phyloP scores from a whole-genome alignment of 2,888 invertebrate species.

The Pterobdella sp. region DNA sequence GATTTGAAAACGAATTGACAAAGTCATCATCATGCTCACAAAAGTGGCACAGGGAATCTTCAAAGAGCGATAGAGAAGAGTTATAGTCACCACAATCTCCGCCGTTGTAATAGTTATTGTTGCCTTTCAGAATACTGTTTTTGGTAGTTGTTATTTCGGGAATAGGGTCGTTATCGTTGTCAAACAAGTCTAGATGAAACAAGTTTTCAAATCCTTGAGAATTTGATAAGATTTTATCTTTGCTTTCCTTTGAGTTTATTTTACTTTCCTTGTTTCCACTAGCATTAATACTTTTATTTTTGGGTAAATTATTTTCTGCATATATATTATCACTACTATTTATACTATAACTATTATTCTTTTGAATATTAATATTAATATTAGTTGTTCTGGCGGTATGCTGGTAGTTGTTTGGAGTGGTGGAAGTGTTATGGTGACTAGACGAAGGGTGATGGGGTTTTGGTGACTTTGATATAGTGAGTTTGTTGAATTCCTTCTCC shows the following conservation, averaged over 20 bases:
- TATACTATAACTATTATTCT: neutral
- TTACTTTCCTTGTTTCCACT: neutral
- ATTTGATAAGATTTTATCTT: too few species aligned
- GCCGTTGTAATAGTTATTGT: neutral
- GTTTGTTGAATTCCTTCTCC: neutral
- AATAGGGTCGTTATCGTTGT: too few species aligned
- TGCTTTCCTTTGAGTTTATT: too few species aligned
- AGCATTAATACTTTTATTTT: neutral
- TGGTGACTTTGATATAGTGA: neutral
- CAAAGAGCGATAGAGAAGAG: too few species aligned
- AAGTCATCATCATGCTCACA: neutral
- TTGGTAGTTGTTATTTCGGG: too few species aligned
- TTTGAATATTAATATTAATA: neutral
- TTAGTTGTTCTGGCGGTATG: neutral
- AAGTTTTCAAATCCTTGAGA: too few species aligned
- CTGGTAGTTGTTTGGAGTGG: neutral
- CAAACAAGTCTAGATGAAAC: too few species aligned
- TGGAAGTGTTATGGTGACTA: neutral
- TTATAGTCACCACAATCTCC: too few species aligned
- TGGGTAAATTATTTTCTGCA: neutral
- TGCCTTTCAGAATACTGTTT: too few species aligned
- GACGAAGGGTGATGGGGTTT: neutral
- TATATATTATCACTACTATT: neutral
- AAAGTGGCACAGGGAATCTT: neutral
- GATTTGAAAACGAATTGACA: neutral